phyloP scores from a whole-genome alignment of 2,888 invertebrate species.

The Autographa pulchrina region DNA sequence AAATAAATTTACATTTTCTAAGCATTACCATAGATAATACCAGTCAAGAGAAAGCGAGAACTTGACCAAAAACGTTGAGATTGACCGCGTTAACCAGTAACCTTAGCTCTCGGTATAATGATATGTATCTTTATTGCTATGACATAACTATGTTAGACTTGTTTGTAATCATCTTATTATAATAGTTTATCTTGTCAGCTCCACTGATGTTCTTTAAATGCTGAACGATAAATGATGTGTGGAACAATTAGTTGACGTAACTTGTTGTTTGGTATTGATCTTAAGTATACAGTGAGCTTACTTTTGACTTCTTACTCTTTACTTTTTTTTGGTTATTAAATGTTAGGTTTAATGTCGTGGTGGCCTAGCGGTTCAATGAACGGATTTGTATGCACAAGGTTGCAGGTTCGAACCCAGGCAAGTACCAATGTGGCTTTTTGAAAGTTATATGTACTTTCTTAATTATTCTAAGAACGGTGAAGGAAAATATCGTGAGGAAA shows the following conservation, averaged over 20 bases:
- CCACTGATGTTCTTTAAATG: neutral
- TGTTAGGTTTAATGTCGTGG: too few species aligned
- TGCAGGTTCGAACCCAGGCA: too few species aligned
- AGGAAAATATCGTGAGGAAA: too few species aligned
- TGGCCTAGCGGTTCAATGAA: too few species aligned
- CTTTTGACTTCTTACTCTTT: too few species aligned
- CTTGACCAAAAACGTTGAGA: conserved; percentile 54
- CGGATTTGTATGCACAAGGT: too few species aligned
- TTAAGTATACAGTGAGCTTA: too few species aligned
- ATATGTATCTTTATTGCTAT: conserved; percentile 55
- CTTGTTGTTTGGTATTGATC: neutral
- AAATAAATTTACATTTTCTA: neutral
- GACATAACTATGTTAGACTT: conserved; percentile 45
- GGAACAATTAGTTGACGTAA: neutral
- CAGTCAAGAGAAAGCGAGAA: conserved; percentile 42
- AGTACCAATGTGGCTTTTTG: too few species aligned
- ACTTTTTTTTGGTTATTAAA: too few species aligned
- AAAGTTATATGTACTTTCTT: too few species aligned
- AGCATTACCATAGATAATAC: neutral
- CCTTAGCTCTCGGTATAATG: conserved; percentile 44
- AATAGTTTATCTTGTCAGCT: conserved; percentile 3
- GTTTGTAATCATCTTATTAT: conserved; percentile 19
- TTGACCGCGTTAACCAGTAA: conserved; percentile 60
- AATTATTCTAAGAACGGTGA: too few species aligned
- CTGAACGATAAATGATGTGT: neutral